These are phyloP conservation scores for Ochotona curzoniae DNA, from an alignment of 2,113 vertebrate genomes.

Conservation along the genomic window DNA sequence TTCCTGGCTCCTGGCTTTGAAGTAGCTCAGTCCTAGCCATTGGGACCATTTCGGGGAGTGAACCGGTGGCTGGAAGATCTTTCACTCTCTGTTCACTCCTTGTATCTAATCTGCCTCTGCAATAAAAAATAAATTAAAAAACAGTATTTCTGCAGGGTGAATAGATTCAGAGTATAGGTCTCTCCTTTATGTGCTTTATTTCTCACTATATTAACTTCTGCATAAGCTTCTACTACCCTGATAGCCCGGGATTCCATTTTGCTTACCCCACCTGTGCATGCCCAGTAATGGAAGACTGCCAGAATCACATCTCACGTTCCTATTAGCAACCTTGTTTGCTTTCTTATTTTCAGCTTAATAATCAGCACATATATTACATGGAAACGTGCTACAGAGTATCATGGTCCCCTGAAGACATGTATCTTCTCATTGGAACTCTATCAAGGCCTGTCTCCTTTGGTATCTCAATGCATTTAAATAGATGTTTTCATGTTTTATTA, in stretches of 20 bases:
- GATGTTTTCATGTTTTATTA: neutral
- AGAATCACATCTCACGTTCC: neutral
- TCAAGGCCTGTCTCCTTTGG: neutral
- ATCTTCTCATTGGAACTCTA: neutral
- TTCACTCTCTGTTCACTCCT: no score
- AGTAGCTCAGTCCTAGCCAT: no score
- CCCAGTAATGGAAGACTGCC: neutral
- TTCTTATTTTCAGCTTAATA: constrained; percentile 14
- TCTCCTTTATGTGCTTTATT: neutral
- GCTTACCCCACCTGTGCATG: neutral
- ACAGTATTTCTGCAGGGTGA: neutral
- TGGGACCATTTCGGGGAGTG: no score
- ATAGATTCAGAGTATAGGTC: neutral
- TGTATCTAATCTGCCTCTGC: no score
- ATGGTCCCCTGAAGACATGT: neutral
- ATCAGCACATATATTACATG: neutral
- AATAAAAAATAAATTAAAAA: no score
- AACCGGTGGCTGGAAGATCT: no score
- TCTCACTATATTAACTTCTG: neutral
- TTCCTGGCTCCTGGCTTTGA: no score
- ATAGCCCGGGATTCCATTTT: neutral
- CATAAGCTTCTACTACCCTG: neutral
- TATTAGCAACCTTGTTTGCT: neutral
- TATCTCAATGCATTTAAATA: neutral
- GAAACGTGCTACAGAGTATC: neutral